Percentiles rank a stretch among this genome's conserved stretches.
These are phyloP conservation scores for Dascyllus trimaculatus DNA, from an alignment of 2,113 vertebrate species.

Conservation along the genomic window DNA sequence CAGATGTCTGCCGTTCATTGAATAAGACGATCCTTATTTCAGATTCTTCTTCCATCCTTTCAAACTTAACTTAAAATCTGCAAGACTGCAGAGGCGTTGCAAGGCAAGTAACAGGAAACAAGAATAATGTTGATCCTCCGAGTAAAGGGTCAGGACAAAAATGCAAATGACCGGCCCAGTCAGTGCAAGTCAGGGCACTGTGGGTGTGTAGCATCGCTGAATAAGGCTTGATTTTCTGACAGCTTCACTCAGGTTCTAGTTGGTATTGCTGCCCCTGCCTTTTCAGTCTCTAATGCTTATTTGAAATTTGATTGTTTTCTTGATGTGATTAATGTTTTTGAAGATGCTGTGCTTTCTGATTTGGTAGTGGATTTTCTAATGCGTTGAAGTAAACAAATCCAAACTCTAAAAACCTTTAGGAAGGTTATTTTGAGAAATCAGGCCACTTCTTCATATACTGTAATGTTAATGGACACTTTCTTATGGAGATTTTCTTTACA, in stretches of 20 bases:
- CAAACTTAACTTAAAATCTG: neutral
- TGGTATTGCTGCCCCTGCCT: neutral
- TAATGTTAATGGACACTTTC: too few relatives aligned
- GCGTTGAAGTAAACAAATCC: too few relatives aligned
- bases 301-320: neutral
- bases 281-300: neutral
- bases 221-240: neutral
- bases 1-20: too few relatives aligned
- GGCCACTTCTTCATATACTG: too few relatives aligned
- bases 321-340: neutral
- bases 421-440: too few relatives aligned
- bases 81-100: neutral
- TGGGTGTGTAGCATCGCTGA: neutral
- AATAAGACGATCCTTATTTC: neutral
- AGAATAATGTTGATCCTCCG: neutral
- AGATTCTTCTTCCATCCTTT: too few relatives aligned
- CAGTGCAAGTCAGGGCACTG: neutral
- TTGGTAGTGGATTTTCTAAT: neutral
- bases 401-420: too few relatives aligned
- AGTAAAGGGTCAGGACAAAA: neutral
- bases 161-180: neutral
- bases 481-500: too few relatives aligned
- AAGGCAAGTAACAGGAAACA: neutral
- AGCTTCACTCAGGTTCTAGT: neutral
- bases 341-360: neutral